These are phyloP conservation scores for Esperia sulphurella DNA, from an alignment of 2,888 invertebrate species.

Conservation along the genomic window DNA sequence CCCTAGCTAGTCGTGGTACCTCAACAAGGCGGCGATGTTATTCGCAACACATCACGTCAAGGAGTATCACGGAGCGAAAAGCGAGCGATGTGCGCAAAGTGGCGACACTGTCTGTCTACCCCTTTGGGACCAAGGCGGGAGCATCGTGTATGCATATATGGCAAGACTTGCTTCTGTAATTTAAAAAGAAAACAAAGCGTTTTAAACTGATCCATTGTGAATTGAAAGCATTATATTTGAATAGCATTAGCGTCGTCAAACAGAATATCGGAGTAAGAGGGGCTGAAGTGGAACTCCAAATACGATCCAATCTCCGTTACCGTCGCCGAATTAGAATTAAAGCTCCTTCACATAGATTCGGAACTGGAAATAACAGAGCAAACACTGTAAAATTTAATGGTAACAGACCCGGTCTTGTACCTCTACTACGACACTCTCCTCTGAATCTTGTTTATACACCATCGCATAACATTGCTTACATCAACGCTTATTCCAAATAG, in stretches of 20 bases:
- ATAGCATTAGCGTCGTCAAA: neutral
- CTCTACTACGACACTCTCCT: constrained; percentile 6
- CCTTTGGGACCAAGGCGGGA: too few relatives aligned
- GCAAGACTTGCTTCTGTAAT: too few relatives aligned
- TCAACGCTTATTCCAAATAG: neutral
- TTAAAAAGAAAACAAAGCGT: too few relatives aligned
- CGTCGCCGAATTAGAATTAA: constrained; percentile 22
- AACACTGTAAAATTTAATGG: constrained; percentile 49
- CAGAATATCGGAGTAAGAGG: constrained; percentile 3
- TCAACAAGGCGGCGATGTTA: too few relatives aligned
- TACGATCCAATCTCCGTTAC: constrained; percentile 16
- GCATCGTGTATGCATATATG: too few relatives aligned
- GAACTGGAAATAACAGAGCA: constrained; percentile 43
- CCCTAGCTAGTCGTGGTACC: too few relatives aligned
- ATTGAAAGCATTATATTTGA: neutral
- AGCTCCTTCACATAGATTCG: constrained; percentile 31
- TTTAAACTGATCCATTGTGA: too few relatives aligned
- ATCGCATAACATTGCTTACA: neutral
- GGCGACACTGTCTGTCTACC: too few relatives aligned
- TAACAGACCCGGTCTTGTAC: constrained; percentile 22
- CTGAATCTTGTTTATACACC: neutral
- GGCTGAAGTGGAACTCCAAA: constrained; percentile 1
- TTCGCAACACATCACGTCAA: too few relatives aligned
- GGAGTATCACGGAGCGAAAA: too few relatives aligned
- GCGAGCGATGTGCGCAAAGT: too few relatives aligned